Base-by-base conservation (phyloP, 2,888 invertebrate species). In the Herminia tarsipennalis region DNA sequence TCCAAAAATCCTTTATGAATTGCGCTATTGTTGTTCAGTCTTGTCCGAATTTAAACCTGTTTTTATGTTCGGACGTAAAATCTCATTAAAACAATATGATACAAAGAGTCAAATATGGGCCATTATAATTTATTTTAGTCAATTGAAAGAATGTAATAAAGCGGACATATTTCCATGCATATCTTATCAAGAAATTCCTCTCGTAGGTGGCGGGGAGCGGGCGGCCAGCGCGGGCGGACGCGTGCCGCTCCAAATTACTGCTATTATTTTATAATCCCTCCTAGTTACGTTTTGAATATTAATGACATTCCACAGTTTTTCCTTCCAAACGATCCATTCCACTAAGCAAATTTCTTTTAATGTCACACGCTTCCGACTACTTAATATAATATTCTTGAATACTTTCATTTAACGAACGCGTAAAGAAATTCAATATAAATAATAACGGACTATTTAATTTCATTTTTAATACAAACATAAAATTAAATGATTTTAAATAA, bases 221-320 rank as follows among this genome's bases (percentile, higher is more conserved):
- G 56, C 55, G 40, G 61, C 52, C 56, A 58, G 63, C 49, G 56
- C 60, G 76, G 72, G 56, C 60, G 76, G 72, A 73, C 81, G 80
- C 83, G 78, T 81, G 81, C 86, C 88, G 80, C 70, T 80, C 87
- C 75, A 90, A 89, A 89, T 89, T 89, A 89, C 90, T 90, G 83
- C 88, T 90, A 91, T 90, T 88, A 90, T 90, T 91, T 89, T 89
- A 88, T 89, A 90, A 90, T 88, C 86, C 90, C 88, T 87, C 89
- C 85, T 83, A 84, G 84, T 88, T 87, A 88, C 83, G 88, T 85
- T 88, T 86, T 83, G 89, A 91, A 91, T 90, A 91, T 90, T 91
- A 90, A 91, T 90, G 81, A 85, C 86, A 91, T 91, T 89, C 90
- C 88, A 71, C 66, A 77, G 81, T 80, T 75, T 81, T 83, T 81